Evolutionary conservation across 2,888 invertebrate genomes (phyloP), one percentile per base, ranked within the genome.

Genomic region (Bombylius major): DNA sequence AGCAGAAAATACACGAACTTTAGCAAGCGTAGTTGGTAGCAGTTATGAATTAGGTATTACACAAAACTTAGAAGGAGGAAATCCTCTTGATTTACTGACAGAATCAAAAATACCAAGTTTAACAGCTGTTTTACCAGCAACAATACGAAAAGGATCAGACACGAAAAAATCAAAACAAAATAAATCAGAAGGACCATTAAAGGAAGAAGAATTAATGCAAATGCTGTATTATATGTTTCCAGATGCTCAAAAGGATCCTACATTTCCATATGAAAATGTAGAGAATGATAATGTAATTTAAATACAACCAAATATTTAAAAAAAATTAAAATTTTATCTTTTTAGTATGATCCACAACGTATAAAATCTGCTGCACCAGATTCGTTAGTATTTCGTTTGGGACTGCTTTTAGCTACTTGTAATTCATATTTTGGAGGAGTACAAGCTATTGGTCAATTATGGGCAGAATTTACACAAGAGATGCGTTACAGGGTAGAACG

Each of bases 391-490:
- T 89, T 89, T 83, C 81, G 93, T 47, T 72, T 96, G 34, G 83
- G 89, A 1, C 79, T 89, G 34, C 78, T 87, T 36, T 78, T 87
- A 61, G 84, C 85, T 31, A 84, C 87, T 57, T 79, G 87, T 50
- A 77, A 84, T 53, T 82, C 86, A 61, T 85, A 84, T 46, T 82
- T 88, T 31, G 90, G 90, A 2, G 84, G 90, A 6, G 78, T 84
- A 0, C 73, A 75, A 50, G 85, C 87, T 52, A 78, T 94, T 55
- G 89, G 91, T 0, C 93, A 96, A 67, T 70, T 97, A 13, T 98
- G 97, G 97, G 88, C 90, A 65, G 94, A 95, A 70, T 89, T 98
- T 68, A 82, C 88, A 1, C 84, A 92, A 64, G 93, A 95, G 71
- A 80, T 98, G 70, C 81, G 95, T 60, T 88, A 87, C 67, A 78